Percentiles rank a stretch among this genome's conserved stretches.
phyloP scores from a whole-genome alignment of 2,113 vertebrate genomes.

The Chinchilla lanigera region DNA sequence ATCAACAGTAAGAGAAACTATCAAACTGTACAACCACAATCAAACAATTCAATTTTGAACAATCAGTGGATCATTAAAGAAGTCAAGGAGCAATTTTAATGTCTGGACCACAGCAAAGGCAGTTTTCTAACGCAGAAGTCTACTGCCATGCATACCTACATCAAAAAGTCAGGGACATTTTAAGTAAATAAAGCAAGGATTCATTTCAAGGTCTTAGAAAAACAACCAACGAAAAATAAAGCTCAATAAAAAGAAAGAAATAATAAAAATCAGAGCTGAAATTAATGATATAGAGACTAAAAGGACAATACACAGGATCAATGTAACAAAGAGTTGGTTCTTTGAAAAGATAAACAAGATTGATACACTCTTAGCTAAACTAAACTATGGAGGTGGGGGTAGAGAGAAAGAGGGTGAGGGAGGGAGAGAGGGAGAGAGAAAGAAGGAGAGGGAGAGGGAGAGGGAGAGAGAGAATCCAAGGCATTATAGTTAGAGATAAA shows the following conservation, averaged over 20 bases:
- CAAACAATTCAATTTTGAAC: not conserved
- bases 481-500: not conserved
- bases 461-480: not conserved
- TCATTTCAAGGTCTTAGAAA: not conserved
- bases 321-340: not conserved
- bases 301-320: not conserved
- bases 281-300: not conserved
- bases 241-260: not conserved
- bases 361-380: not conserved
- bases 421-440: not conserved
- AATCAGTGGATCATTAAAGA: not conserved
- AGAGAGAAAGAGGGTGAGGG: not conserved
- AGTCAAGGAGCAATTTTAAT: not conserved
- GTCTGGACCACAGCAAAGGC: not conserved
- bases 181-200: not conserved
- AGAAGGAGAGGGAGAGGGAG: too few species aligned
- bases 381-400: not conserved
- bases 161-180: not conserved
- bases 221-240: not conserved
- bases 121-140: not conserved
- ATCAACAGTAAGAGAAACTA: not conserved
- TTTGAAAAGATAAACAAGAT: not conserved
- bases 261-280: not conserved
- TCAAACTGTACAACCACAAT: not conserved
- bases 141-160: not conserved